Evolutionary conservation across 2,113 vertebrate species (phyloP).

Genomic region (Oenanthe melanoleuca): DNA sequence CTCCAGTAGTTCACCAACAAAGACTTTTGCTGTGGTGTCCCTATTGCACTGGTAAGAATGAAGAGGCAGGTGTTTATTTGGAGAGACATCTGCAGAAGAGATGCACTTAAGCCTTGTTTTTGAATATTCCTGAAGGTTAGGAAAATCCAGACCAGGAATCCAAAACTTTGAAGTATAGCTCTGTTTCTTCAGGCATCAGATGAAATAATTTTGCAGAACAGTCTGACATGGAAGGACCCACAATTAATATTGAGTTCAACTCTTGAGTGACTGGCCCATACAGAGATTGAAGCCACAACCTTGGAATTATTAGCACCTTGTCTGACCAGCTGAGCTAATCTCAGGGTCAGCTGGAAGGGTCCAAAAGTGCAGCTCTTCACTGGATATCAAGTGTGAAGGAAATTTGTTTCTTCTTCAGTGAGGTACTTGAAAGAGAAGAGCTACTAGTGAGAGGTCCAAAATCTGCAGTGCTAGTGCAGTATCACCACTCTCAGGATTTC

Average conservation of each 20-base stretch:
- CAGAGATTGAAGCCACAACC: not conserved
- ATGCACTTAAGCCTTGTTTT: not conserved
- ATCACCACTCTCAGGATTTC: not conserved
- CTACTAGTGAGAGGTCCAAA: not conserved
- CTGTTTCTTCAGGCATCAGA: not conserved
- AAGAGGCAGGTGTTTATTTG: not conserved
- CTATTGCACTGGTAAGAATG: not conserved
- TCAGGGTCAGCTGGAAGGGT: not conserved
- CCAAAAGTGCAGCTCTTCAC: not conserved
- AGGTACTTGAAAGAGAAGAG: not conserved
- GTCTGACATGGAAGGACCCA: not conserved
- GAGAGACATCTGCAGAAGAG: not conserved
- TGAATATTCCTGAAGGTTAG: not conserved
- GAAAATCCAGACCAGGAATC: not conserved
- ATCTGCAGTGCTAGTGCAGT: not conserved
- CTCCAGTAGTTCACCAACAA: not conserved
- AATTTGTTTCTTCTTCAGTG: not conserved
- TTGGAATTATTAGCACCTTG: not conserved
- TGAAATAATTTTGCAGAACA: not conserved
- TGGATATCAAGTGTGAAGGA: not conserved
- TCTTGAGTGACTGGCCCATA: not conserved
- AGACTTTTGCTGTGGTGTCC: not conserved
- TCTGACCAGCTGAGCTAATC: not conserved
- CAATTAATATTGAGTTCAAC: fast-evolving
- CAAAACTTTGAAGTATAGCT: not conserved